Evolutionary conservation across 2,888 invertebrate genomes (phyloP), one percentile per base, ranked within the genome.

Genomic region (Malthinus flaveolus): DNA sequence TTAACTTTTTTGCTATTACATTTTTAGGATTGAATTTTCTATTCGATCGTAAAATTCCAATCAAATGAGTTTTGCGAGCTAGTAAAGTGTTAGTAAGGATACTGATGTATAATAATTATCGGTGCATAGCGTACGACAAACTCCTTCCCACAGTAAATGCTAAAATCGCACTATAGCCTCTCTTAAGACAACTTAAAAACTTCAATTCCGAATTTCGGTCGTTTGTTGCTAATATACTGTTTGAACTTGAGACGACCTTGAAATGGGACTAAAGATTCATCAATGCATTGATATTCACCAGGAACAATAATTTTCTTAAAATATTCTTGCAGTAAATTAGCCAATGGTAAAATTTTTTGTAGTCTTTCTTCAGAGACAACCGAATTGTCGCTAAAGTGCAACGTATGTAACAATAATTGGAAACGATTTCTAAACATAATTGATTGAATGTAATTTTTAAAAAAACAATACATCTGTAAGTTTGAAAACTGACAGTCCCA

Each of bases 51-150:
- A 49, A 15, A 4, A 36, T 51, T 44, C 60, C 51, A 33, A 59
- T 11, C n/a, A 51, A 47, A 47, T 60, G 48, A n/a, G 56, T 56
- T 31, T 55, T 32, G 8, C 34, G 15, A 6, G 56, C 42, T 11
- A 52, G 37, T 10, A 57, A 32, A 8, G 13, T 37, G 11, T 60
- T 49, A 12, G 61, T 36, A 64, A 42, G n/a, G 51, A 44, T 13
- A 64, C 48, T 34, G 54, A 56, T 32, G 61, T 62, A 39, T 66
- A 66, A 50, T 54, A 66, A 37, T 64, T 66, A 46, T 66, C 34
- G 3, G 34, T 34, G 9, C 9, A 9, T n/a, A 34, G 9, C 3
- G 10, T 34, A 1, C 6, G 9, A n/a, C 34, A 34, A 9, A 9
- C 7, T 34, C 34, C 9, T 10, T 34, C 3, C 34, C 34, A 23